Conservation (phyloP, 2,113 vertebrate genomes). For the Campylomormyrus numenius region DNA sequence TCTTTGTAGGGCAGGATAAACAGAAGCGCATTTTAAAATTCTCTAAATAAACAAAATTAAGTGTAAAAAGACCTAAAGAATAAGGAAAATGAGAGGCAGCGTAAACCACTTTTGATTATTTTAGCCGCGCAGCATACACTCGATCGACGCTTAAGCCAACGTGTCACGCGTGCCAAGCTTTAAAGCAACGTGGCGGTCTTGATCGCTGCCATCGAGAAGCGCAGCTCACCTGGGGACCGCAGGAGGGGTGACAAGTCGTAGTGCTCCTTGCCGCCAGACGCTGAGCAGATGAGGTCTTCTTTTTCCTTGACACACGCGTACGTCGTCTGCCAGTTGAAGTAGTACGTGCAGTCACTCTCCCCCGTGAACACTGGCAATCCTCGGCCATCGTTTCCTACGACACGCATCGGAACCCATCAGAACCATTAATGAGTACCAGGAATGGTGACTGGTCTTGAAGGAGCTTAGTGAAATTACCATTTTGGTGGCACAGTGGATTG, state of each 20-base stretch:
- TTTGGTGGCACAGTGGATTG: neutral
- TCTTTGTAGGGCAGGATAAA: neutral
- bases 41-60: neutral
- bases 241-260: constrained; percentile 81
- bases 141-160: neutral
- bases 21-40: neutral
- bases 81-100: neutral
- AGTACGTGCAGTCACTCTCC: constrained; percentile 90
- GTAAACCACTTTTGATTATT: neutral
- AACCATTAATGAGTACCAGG: neutral
- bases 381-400: constrained; percentile 54
- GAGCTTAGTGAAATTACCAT: neutral
- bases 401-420: neutral
- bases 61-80: neutral
- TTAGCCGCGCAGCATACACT: neutral
- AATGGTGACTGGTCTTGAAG: neutral
- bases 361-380: constrained; percentile 74
- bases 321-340: constrained; percentile 83
- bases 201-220: too few species aligned
- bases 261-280: constrained; percentile 63
- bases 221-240: constrained; percentile 66
- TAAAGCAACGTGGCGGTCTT: neutral
- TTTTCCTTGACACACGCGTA: constrained; percentile 81
- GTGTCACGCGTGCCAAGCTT: too few species aligned
- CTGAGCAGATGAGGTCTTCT: constrained; percentile 74